Percentiles rank a stretch among this genome's conserved stretches.
Conservation (phyloP, 2,113 vertebrate species). For the Corythornis cristatus region DNA sequence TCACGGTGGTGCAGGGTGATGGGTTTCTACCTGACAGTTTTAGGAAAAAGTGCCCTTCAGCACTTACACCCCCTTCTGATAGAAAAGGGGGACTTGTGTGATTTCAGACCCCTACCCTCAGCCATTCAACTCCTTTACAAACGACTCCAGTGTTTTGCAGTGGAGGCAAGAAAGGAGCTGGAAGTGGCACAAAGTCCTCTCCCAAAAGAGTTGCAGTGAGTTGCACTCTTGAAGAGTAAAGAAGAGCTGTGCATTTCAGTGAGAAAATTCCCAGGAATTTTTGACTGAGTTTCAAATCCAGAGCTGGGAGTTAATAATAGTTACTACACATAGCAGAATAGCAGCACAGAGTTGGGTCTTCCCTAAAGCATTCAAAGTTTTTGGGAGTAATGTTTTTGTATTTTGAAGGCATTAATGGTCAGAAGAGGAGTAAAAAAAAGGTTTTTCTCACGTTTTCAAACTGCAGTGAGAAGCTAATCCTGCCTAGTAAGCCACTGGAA, state of each 20-base stretch:
- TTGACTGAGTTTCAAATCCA: not conserved
- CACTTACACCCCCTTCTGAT: accelerated
- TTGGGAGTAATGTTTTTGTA: not conserved
- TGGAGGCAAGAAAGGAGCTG: accelerated
- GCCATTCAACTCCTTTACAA: accelerated
- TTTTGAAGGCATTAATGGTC: not conserved
- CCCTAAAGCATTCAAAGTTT: not conserved
- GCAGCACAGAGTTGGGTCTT: not conserved
- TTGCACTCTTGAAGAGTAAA: accelerated
- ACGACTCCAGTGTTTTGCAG: accelerated
- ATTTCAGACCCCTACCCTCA: accelerated
- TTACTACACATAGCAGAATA: no score
- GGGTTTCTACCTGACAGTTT: accelerated
- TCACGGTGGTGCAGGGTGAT: accelerated
- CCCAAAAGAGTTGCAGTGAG: accelerated
- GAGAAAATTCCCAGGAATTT: not conserved
- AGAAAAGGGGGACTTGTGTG: accelerated
- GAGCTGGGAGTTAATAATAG: not conserved
- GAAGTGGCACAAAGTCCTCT: not conserved
- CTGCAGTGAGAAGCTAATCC: not conserved
- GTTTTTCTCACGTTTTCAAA: accelerated
- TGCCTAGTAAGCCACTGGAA: not conserved
- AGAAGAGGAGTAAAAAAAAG: not conserved
- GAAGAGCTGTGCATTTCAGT: not conserved
- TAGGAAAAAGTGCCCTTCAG: not conserved